These are phyloP conservation scores for Edolisoma coerulescens DNA, from an alignment of 2,113 vertebrate species.

Conservation along the genomic window DNA sequence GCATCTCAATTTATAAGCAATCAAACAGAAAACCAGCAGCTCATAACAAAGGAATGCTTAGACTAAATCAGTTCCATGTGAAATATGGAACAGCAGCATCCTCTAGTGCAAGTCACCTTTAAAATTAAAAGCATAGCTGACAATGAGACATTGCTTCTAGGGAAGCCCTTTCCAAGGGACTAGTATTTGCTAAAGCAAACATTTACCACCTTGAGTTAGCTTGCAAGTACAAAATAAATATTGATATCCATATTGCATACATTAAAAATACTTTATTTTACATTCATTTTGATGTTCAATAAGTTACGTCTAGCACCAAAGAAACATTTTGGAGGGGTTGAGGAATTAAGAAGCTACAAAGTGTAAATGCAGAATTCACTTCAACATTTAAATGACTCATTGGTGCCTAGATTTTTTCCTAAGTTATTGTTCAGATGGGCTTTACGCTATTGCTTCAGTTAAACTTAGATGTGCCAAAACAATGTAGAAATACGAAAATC, in stretches of 20 bases:
- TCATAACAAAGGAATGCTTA: conserved; percentile 44
- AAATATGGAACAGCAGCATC: conserved; percentile 52
- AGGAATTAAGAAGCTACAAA: conserved; percentile 44
- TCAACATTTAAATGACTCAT: background rate
- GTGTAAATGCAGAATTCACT: conserved; percentile 23
- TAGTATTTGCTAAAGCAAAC: conserved; percentile 49
- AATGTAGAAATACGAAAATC: conserved; percentile 33
- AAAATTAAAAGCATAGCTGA: conserved; percentile 44
- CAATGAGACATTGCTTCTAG: conserved; percentile 41
- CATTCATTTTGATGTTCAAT: conserved; percentile 67
- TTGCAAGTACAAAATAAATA: conserved; percentile 64
- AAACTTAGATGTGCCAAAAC: conserved; percentile 4
- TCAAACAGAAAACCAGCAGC: conserved; percentile 37
- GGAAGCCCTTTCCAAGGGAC: conserved; percentile 52
- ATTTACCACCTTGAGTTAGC: conserved; percentile 41
- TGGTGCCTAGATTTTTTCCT: conserved; percentile 24
- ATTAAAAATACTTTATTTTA: conserved; percentile 70
- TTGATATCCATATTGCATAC: conserved; percentile 59
- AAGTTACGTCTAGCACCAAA: conserved; percentile 69
- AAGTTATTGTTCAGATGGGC: conserved; percentile 22
- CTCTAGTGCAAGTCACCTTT: conserved; percentile 61
- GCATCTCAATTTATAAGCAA: conserved; percentile 4
- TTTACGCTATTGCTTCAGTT: conserved; percentile 53
- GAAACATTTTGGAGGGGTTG: conserved; percentile 43
- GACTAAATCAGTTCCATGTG: conserved; percentile 23